Evolutionary conservation across 2,797 vertebrate species (phyloP), one percentile per base, ranked within the genome.

Genomic region (Sardinella longiceps): DNA sequence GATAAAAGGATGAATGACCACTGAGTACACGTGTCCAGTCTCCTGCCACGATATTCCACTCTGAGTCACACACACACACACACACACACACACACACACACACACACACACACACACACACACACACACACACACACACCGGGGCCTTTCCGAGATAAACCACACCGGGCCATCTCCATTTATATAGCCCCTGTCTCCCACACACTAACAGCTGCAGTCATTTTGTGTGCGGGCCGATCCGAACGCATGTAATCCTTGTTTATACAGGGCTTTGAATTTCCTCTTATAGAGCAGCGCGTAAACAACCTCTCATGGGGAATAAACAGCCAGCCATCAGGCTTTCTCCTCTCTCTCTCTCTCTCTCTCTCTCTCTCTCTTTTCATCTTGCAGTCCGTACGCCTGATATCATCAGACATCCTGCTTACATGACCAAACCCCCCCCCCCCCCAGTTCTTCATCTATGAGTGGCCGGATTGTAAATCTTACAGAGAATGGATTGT

Each of bases 171-270:
- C 56, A 60, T 60, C 56, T 80, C 46, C 43, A 30, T 89, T 37
- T 39, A 18, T 30, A 46, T 18, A 58, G 50, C 51, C 50, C 50
- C 45, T 37, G 88, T 83, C 85, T 80, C n/a, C 77, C 60, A 39
- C 82, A 82, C 85, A 86, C 85, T 81, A 89, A 84, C 91, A 92
- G 92, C 91, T 91, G 90, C 63, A 46, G 86, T 80, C 87, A 90
- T 87, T 92, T 91, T 91, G 87, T 53, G 51, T 53, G 51, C 20
- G 83, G 45, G 66, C 28, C 45, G 25, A 23, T 51, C 53, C n/a
- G 20, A 80, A 77, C 11, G 87, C 88, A 92, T 89, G 89, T 87
- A 90, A n/a, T 90, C 91, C 88, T 90, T 93, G 92, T 93, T 93
- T 93, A 91, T 93, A 91, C 90, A 92, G 87, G 37, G 70, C 85